Evolutionary conservation across 2,888 invertebrate species (phyloP), one percentile per base, ranked within the genome.

Genomic region (Drosophila colorata): DNA sequence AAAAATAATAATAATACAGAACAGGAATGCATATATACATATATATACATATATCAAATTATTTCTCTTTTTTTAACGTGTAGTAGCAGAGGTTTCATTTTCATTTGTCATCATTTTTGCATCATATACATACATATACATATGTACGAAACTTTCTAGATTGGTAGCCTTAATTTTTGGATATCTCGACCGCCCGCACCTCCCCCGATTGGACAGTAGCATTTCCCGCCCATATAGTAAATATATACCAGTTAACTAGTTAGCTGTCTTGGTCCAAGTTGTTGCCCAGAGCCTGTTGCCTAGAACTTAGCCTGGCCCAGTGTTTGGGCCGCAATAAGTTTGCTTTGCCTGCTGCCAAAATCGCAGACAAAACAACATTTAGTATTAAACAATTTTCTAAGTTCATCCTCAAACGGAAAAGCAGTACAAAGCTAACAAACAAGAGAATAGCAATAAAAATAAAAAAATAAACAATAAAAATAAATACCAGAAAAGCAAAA

Each of bases 11-110:
- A 41, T 28, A 43, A 60, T 64, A 56, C 65, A 53, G 14, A 49
- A 78, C 44, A 46, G 66, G 35, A 78, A 57, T 60, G 74, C 57
- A 74, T 74, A 65, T 72, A 57, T 66, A 73, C 48, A 53, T 59
- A 60, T 70, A 60, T 59, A 77, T 77, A 72, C 33, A 72, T 71
- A 77, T 70, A 63, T 57, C 14, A 51, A 66, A 64, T 76, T 43
- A 71, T 57, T 68, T 53, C 13, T 44, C 48, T 33, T 75, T 52
- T 52, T 38, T 51, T 25, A 31, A 28, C 9, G 43, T 48, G 52
- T 48, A 37, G 60, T 49, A 75, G 71, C 70, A 43, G 47, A 52
- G 52, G 14, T 70, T 71, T 49, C 18, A 75, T 35, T 40, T 25
- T 61, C 44, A 43, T 55, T 66, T 48, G 11, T 49, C 35, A 49